phyloP scores from a whole-genome alignment of 2,888 invertebrate genomes.

The Lacanobia oleracea region DNA sequence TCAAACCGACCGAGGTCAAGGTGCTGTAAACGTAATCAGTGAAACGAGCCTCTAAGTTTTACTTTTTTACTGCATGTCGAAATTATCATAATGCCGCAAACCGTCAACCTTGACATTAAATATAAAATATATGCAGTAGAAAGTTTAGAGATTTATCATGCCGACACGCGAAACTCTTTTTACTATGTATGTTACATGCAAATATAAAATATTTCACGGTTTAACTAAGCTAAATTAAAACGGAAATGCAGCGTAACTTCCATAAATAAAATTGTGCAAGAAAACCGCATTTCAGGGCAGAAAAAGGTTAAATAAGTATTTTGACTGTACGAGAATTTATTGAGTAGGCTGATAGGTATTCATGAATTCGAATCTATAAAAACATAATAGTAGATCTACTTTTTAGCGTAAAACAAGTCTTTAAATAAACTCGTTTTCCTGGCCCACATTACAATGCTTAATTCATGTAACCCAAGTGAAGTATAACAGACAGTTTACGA shows the following conservation, averaged over 20 bases:
- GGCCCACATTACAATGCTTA: slow-evolving; percentile 55
- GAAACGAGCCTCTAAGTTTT: slow-evolving; percentile 26
- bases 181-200: slow-evolving; percentile 30
- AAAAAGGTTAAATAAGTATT: slow-evolving; percentile 23
- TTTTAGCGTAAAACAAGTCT: slow-evolving; percentile 58
- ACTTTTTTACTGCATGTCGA: slow-evolving; percentile 27
- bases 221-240: slow-evolving; percentile 27
- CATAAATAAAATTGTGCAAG: background rate
- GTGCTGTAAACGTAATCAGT: slow-evolving; percentile 46
- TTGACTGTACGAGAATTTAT: background rate
- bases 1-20: slow-evolving; percentile 51
- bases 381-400: slow-evolving; percentile 40
- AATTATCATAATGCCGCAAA: slow-evolving; percentile 31
- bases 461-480: slow-evolving; percentile 62
- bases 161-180: slow-evolving; percentile 47
- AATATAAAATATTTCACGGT: slow-evolving; percentile 25
- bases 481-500: slow-evolving; percentile 78
- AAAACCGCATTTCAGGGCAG: background rate
- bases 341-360: background rate
- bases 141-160: slow-evolving; percentile 44
- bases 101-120: slow-evolving; percentile 47
- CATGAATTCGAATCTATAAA: slow-evolving; percentile 21
- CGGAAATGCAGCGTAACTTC: slow-evolving; percentile 25
- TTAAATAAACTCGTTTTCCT: slow-evolving; percentile 55
- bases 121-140: slow-evolving; percentile 32